A percentile compares a stretch with the other conserved stretches of the same genome.
These are phyloP conservation scores for Drosophila melanica DNA, from an alignment of 1,140 invertebrate species.

Conservation along the genomic window DNA sequence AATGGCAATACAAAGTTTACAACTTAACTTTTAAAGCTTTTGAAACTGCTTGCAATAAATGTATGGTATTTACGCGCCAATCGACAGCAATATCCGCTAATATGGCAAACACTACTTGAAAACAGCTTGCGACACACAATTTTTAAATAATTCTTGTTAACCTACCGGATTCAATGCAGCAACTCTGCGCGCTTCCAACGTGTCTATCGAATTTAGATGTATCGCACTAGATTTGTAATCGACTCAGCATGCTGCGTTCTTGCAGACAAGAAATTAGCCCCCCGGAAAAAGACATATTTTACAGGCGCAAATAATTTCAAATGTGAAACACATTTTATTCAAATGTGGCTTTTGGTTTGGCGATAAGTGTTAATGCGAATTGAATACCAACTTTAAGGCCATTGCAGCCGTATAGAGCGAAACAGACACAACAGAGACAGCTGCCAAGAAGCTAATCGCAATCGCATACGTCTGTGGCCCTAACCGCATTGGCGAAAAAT, in stretches of 20 bases:
- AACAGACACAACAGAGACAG: conserved; percentile 6
- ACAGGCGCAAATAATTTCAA: conserved; percentile 25
- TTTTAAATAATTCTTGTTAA: background rate
- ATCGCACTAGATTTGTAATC: conserved; percentile 29
- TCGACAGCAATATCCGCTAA: background rate
- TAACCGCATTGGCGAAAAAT: conserved; percentile 56
- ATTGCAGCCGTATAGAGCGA: background rate
- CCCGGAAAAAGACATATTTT: conserved; percentile 28
- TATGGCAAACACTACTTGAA: background rate
- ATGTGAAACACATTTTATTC: conserved; percentile 34
- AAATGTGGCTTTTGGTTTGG: conserved; percentile 21
- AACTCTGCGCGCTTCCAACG: conserved; percentile 11
- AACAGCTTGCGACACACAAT: background rate
- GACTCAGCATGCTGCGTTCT: conserved; percentile 57
- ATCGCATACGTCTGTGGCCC: conserved; percentile 41
- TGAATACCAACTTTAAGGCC: conserved; percentile 13
- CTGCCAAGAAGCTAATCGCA: conserved; percentile 31
- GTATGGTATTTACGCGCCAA: too few relatives aligned
- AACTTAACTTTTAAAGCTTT: too few relatives aligned
- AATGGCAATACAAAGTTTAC: too few relatives aligned
- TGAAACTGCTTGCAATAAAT: too few relatives aligned
- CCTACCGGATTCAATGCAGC: conserved; percentile 14
- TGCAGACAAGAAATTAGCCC: conserved; percentile 41
- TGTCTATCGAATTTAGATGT: conserved; percentile 14
- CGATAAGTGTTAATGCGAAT: conserved; percentile 17